These are phyloP conservation scores for Sinocyclocheilus anshuiensis DNA, from an alignment of 2,113 vertebrate genomes.

Conservation along the genomic window DNA sequence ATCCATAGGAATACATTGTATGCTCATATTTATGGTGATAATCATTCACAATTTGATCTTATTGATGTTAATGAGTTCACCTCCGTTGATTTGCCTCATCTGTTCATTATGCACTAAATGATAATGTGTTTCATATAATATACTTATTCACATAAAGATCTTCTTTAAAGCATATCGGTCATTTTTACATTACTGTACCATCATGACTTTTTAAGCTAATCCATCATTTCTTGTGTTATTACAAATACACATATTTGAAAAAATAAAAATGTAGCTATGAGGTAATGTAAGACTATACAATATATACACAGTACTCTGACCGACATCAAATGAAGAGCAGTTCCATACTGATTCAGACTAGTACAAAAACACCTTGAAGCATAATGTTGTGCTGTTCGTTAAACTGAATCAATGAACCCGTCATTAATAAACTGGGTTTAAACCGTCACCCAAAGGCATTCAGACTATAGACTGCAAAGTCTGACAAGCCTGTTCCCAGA, in stretches of 20 bases:
- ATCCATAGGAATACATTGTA: not conserved
- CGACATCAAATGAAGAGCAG: conserved; percentile 24
- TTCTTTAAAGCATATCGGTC: conserved; percentile 36
- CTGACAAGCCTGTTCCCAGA: not conserved
- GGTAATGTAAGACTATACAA: conserved; percentile 21
- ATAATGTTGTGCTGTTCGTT: conserved; percentile 16
- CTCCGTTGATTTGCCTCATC: not conserved
- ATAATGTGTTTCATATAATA: not conserved
- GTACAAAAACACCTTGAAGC: conserved; percentile 17
- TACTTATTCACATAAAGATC: not conserved
- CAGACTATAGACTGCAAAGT: not conserved
- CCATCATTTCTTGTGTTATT: not conserved
- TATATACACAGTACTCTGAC: conserved; percentile 22
- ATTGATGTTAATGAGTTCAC: not conserved
- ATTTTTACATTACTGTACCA: conserved; percentile 20
- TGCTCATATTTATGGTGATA: not conserved
- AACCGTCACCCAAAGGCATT: conserved; percentile 31
- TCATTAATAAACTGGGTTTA: conserved; percentile 15
- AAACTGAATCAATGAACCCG: conserved; percentile 25
- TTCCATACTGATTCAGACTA: not conserved
- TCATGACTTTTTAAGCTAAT: conserved; percentile 9
- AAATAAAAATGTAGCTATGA: conserved; percentile 23
- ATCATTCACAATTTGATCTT: not conserved
- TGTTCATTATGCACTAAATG: not conserved
- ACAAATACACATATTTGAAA: conserved; percentile 35